Conservation (phyloP, 2,888 invertebrate genomes). For the Spodoptera exigua region DNA sequence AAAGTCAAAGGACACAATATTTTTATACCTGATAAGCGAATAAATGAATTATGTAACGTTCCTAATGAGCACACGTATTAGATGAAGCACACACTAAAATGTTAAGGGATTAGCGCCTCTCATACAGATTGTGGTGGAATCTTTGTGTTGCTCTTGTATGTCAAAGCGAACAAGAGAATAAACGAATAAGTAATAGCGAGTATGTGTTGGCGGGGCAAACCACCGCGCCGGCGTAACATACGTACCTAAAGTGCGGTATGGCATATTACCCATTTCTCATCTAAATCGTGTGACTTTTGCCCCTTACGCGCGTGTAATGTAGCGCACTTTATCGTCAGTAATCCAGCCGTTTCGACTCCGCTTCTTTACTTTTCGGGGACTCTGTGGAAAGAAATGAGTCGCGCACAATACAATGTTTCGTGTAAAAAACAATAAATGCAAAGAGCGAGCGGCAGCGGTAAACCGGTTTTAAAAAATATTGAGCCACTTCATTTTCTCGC, state of each 20-base stretch:
- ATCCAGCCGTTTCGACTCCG: constrained; percentile 68
- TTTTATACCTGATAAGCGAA: constrained; percentile 16
- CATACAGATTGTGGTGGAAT: constrained; percentile 22
- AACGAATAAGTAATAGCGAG: constrained; percentile 61
- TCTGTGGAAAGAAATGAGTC: constrained; percentile 36
- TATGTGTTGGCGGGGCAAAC: constrained; percentile 53
- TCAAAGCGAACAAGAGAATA: constrained; percentile 55
- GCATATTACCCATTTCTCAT: constrained; percentile 78
- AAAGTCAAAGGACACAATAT: constrained; percentile 29
- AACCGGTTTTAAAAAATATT: constrained; percentile 70
- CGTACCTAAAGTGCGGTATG: constrained; percentile 66
- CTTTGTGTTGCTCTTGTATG: constrained; percentile 43
- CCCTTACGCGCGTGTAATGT: constrained; percentile 75
- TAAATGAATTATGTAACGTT: constrained; percentile 6
- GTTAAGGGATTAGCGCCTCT: constrained; percentile 23
- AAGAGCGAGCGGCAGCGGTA: constrained; percentile 59
- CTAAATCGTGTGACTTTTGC: constrained; percentile 78
- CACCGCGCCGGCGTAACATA: constrained; percentile 57
- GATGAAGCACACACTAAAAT: constrained; percentile 8
- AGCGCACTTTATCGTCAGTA: constrained; percentile 77
- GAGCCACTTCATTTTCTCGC: constrained; percentile 71
- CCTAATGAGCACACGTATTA: constrained; percentile 26
- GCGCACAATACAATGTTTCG: constrained; percentile 63
- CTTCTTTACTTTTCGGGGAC: constrained; percentile 53
- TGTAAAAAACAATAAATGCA: constrained; percentile 73